Percentiles rank a stretch among this genome's conserved stretches.
phyloP scores from a whole-genome alignment of 2,888 invertebrate genomes.

The Hololepta plana region DNA sequence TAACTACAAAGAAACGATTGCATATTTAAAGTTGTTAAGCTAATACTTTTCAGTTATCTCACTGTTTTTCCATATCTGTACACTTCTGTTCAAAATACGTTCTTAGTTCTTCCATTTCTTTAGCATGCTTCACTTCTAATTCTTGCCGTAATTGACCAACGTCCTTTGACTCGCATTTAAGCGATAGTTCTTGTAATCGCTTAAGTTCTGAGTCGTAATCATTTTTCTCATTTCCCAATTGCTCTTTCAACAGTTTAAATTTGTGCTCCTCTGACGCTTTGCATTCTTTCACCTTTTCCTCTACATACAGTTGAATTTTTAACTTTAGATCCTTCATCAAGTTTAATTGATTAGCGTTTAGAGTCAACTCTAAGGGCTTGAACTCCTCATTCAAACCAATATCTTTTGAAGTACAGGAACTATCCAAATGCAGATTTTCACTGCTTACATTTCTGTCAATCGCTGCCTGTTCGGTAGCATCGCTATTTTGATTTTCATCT shows the following conservation, averaged over 20 bases:
- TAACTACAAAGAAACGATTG: conserved; percentile 25
- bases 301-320: conserved; percentile 14
- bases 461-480: conserved; percentile 7
- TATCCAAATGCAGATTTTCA: not conserved
- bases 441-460: not conserved
- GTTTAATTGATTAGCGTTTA: conserved; percentile 12
- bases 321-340: conserved; percentile 14
- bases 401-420: not conserved
- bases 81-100: conserved; percentile 69
- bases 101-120: conserved; percentile 61
- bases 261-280: conserved; percentile 13
- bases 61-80: conserved; percentile 62
- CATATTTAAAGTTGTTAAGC: not conserved
- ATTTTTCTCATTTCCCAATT: conserved; percentile 38
- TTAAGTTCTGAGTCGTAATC: conserved; percentile 34
- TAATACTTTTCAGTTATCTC: conserved; percentile 18
- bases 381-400: conserved; percentile 12
- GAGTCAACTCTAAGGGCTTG: conserved; percentile 12
- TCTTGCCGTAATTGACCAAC: conserved; percentile 37
- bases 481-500: no score
- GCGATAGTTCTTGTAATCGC: conserved; percentile 33
- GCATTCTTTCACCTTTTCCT: conserved; percentile 11
- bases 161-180: conserved; percentile 38
- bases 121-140: conserved; percentile 44
- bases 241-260: conserved; percentile 18